These are phyloP conservation scores for Euglossa dilemma DNA, from an alignment of 1,140 invertebrate genomes.

Conservation along the genomic window DNA sequence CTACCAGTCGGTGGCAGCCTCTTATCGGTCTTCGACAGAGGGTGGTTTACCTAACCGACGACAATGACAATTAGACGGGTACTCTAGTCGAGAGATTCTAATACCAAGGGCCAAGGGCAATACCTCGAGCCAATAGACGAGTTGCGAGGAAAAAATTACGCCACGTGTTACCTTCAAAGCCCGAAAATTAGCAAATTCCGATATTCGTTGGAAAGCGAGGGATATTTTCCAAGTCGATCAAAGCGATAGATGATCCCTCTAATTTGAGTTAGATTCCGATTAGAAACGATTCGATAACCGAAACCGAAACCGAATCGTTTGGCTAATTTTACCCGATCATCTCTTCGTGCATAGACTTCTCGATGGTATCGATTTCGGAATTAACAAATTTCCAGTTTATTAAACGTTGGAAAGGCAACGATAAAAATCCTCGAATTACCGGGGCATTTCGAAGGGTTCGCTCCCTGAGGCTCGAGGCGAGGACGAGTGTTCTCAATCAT, in stretches of 20 bases:
- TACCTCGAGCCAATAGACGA: no score
- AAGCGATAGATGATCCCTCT: no score
- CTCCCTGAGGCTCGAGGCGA: constrained; percentile 27
- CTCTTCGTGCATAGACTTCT: background rate
- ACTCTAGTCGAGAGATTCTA: background rate
- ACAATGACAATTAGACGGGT: constrained; percentile 49
- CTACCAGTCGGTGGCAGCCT: constrained; percentile 64
- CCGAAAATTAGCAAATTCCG: no score
- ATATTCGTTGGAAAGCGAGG: no score
- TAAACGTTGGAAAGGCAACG: background rate
- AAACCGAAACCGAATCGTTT: no score
- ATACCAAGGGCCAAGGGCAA: background rate
- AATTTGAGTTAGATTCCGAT: no score
- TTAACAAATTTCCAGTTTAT: background rate
- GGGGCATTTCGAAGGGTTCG: background rate
- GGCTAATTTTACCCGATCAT: no score
- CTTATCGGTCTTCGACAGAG: constrained; percentile 49
- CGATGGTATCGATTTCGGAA: no score
- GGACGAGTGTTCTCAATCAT: constrained; percentile 60
- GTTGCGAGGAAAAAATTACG: no score
- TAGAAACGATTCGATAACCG: no score
- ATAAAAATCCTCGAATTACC: background rate
- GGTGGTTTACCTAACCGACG: constrained; percentile 33
- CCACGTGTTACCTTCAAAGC: no score
- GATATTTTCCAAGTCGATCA: no score